phyloP scores from a whole-genome alignment of 2,797 vertebrate genomes.

The Nannoperca obscura region DNA sequence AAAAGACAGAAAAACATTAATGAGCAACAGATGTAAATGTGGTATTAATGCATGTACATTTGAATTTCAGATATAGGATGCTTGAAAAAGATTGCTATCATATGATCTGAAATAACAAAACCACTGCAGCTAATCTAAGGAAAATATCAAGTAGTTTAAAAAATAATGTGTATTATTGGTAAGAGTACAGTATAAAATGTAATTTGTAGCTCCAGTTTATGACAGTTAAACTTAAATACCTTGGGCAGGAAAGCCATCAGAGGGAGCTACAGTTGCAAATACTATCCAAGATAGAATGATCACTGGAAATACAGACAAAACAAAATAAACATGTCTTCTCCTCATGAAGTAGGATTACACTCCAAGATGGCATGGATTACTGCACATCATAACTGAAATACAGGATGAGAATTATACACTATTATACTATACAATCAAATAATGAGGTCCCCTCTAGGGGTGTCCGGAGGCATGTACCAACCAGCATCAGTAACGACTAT shows the following conservation, averaged over 20 bases:
- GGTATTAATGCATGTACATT: not conserved
- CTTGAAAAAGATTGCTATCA: not conserved
- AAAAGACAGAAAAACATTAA: conserved; percentile 13
- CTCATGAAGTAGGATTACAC: not conserved
- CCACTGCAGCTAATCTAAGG: not conserved
- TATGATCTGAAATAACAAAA: not conserved
- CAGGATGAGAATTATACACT: not conserved
- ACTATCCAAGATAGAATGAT: not conserved
- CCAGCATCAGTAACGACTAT: no score
- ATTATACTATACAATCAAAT: not conserved
- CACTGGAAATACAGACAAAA: conserved; percentile 30
- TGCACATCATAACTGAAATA: not conserved
- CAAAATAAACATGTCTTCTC: not conserved
- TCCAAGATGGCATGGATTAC: not conserved
- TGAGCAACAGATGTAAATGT: not conserved
- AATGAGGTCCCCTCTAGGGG: not conserved
- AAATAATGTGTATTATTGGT: not conserved
- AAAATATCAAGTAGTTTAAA: not conserved
- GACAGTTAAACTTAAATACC: not conserved
- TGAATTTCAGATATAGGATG: not conserved
- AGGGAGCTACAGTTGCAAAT: not conserved
- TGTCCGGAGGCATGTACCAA: no score
- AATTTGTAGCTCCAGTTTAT: not conserved
- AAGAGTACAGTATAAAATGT: not conserved
- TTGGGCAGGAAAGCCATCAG: not conserved